Evolutionary conservation across 2,113 vertebrate species (phyloP).

Genomic region (Aramus guarauna): DNA sequence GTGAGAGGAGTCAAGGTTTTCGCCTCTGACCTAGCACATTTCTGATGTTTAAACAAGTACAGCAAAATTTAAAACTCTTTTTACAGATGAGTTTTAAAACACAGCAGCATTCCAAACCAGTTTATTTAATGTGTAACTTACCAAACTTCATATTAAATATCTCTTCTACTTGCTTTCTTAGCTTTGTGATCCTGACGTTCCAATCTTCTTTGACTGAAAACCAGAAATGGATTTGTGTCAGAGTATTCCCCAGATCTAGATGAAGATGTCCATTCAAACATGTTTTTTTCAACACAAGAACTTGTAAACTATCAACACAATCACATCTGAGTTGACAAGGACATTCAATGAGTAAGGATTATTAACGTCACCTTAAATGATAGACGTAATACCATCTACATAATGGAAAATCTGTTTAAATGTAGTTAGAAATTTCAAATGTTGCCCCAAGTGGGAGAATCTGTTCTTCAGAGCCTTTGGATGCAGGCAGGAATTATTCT

Average conservation of each 20-base stretch:
- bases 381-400: neutral
- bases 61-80: neutral
- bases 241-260: neutral
- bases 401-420: neutral
- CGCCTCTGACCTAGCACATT: neutral
- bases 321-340: neutral
- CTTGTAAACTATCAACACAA: neutral
- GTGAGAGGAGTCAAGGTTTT: neutral
- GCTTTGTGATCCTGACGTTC: constrained; percentile 80
- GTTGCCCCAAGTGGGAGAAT: neutral
- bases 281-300: neutral
- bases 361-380: neutral
- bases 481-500: neutral
- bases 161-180: constrained; percentile 80
- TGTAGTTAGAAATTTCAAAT: neutral
- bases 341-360: neutral
- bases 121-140: constrained; percentile 42
- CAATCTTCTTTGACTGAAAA: constrained; percentile 79
- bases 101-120: neutral
- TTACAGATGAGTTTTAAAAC: neutral
- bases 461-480: neutral
- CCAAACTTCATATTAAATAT: constrained; percentile 82
- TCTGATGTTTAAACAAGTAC: neutral
- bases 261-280: neutral
- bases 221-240: neutral